A percentile compares a stretch with the other conserved stretches of the same genome.
phyloP scores from a whole-genome alignment of 1,140 invertebrate species.

The Aethina tumida region DNA sequence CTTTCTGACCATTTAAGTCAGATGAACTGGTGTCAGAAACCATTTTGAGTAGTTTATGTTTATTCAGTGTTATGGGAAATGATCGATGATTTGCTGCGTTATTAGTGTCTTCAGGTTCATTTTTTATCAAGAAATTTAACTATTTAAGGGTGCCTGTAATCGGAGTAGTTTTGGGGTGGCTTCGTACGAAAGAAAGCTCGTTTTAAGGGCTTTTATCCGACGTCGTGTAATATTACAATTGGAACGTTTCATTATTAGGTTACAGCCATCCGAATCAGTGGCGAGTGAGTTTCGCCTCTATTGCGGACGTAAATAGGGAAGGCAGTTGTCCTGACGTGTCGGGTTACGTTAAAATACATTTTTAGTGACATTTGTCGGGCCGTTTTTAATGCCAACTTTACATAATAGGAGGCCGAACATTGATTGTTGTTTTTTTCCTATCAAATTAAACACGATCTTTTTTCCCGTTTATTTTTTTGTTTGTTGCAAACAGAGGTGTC shows the following conservation, averaged over 20 bases:
- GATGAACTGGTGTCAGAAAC: too few species aligned
- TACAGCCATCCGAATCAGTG: constrained; percentile 13
- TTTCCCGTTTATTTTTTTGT: constrained; percentile 16
- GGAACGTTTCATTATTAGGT: constrained; percentile 20
- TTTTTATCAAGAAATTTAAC: constrained; percentile 27
- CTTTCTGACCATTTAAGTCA: too few species aligned
- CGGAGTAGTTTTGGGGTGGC: constrained; percentile 21
- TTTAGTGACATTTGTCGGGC: constrained; percentile 6
- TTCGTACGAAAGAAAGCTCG: constrained; percentile 21
- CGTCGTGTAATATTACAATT: constrained; percentile 22
- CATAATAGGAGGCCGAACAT: constrained; percentile 4
- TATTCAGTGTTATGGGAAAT: too few species aligned
- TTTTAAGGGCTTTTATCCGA: constrained; percentile 26
- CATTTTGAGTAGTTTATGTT: too few species aligned
- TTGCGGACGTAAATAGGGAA: neutral
- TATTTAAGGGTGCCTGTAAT: constrained; percentile 22
- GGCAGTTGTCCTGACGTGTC: neutral
- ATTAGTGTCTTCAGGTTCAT: constrained; percentile 21
- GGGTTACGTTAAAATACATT: constrained; percentile 2
- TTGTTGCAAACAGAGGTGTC: constrained; percentile 22
- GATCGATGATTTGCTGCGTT: too few species aligned
- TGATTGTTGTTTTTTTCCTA: constrained; percentile 9
- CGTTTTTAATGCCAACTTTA: constrained; percentile 3
- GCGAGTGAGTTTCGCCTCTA: constrained; percentile 6
- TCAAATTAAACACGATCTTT: constrained; percentile 6